Evolutionary conservation across 2,888 invertebrate species (phyloP), one percentile per base, ranked within the genome.

Genomic region (Pseudoips prasinana): DNA sequence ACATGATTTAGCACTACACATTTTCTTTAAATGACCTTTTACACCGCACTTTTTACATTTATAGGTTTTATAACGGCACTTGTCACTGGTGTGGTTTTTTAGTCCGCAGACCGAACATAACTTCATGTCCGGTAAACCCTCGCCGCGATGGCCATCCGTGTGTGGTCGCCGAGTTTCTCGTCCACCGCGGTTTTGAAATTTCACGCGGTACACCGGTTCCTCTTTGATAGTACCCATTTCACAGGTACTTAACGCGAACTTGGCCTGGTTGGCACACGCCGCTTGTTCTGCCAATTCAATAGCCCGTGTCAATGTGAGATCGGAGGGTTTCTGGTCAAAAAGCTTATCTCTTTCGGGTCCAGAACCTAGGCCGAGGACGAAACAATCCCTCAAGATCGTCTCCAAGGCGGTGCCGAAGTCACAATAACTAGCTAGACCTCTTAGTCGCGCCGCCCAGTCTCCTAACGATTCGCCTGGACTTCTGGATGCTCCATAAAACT

Each of bases 1-100:
- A n/a, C 20, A 2, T 2, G 20, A 5, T 2, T n/a, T n/a, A n/a
- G 25, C 20, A 23, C 10, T 10, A 10, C 9, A 2, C 3, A 28
- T 7, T 20, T 20, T 20, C 7, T 20, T 20, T 20, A 20, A 20
- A 35, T 52, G 55, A 4, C 52, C 58, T 23, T 46, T 48, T 6
- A 19, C 29, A 18, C 44, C 43, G 22, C 51, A 53, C 23, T 47
- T 47, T 33, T 39, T 9, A 27, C 51, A 53, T 9, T 14, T 23
- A 25, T 53, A 52, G 2, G 10, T 17, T 31, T 46, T 46, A 17
- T 29, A 57, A 8, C 45, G 47, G 19, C 57, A 53, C 17, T 39
- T 39, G 1, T 25, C 35, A 2, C 20, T 11, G 3, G 3, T 20
- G 3, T 25, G 11, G 7, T 25, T 25, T n/a, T 10, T 25, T n/a